phyloP scores from a whole-genome alignment of 1,140 invertebrate species.

The Diploscapter pachys region DNA sequence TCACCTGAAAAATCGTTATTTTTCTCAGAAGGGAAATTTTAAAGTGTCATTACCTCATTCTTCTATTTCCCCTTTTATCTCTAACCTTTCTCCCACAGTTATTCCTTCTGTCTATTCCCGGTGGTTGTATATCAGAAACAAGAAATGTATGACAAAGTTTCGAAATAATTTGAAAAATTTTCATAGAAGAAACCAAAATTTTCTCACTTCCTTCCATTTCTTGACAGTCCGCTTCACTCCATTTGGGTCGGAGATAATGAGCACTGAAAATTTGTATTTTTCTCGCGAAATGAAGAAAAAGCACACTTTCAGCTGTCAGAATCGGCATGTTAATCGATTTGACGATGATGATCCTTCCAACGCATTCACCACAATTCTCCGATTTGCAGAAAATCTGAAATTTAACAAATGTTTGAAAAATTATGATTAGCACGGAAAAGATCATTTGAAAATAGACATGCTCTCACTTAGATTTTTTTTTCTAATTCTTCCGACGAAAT shows the following conservation, averaged over 20 bases:
- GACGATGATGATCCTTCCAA: constrained; percentile 1
- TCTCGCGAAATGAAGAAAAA: neutral
- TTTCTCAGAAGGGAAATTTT: too few relatives aligned
- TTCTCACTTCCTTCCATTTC: constrained; percentile 25
- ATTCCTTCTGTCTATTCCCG: too few relatives aligned
- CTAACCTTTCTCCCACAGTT: too few relatives aligned
- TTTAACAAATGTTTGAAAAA: neutral
- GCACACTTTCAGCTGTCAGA: constrained; percentile 1
- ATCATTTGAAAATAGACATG: too few relatives aligned
- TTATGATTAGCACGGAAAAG: neutral
- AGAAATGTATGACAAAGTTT: too few relatives aligned
- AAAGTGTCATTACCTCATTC: too few relatives aligned
- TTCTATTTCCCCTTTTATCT: too few relatives aligned
- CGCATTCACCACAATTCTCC: neutral
- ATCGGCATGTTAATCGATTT: neutral
- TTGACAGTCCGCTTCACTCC: constrained; percentile 1
- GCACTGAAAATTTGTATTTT: constrained; percentile 16
- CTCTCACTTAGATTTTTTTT: neutral
- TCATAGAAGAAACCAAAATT: too few relatives aligned
- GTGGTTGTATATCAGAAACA: too few relatives aligned
- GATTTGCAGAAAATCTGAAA: neutral
- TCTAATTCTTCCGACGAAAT: too few relatives aligned
- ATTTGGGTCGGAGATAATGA: neutral
- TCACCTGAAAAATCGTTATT: too few relatives aligned
- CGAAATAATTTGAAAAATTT: too few relatives aligned